Evolutionary conservation across 2,888 invertebrate species (phyloP), one percentile per base, ranked within the genome.

Genomic region (Priocnemis perturbator): DNA sequence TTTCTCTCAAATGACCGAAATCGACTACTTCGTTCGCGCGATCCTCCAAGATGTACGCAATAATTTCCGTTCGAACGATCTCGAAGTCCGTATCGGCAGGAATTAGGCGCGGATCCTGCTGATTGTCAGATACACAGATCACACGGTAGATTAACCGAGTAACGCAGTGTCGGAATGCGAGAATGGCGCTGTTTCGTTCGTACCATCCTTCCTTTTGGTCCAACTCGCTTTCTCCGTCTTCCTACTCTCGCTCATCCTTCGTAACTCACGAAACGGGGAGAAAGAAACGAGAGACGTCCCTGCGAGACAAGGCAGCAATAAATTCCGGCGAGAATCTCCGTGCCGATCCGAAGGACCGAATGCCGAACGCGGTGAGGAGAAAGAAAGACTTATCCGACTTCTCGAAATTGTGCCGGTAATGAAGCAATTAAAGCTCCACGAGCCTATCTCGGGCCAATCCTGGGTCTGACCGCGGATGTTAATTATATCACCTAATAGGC

Each of bases 381-480:
- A 48, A 47, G 55, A 20, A 37, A 37, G 47, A 20, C 60, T 66
- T 66, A 66, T 66, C 60, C 47, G 37, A 60, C 47, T 60, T 61
- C 61, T 57, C 50, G 30, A 64, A 57, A 62, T 21, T 59, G 52
- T 26, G 44, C 55, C n/a, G 44, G n/a, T 68, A 70, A 70, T 64
- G 23, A 66, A 61, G 45, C 56, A 73, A 73, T 73, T 67, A 67
- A 52, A 30, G 23, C 65, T 44, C 11, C 52, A 11, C 50, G 37
- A 37, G 37, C 37, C 20, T 26, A 63, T 56, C 55, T 53, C 26
- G n/a, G 9, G 23, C 60, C 14, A 19, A 20, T 23, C 37, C 7
- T 14, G 21, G 21, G 1, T 4, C 21, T n/a, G 56, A 1, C 21
- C 21, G 26, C 11, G 11, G 26, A 23, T 56, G 56, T 56, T 20